Evolutionary conservation across 2,888 invertebrate genomes (phyloP).

Genomic region (Anodontia alba): DNA sequence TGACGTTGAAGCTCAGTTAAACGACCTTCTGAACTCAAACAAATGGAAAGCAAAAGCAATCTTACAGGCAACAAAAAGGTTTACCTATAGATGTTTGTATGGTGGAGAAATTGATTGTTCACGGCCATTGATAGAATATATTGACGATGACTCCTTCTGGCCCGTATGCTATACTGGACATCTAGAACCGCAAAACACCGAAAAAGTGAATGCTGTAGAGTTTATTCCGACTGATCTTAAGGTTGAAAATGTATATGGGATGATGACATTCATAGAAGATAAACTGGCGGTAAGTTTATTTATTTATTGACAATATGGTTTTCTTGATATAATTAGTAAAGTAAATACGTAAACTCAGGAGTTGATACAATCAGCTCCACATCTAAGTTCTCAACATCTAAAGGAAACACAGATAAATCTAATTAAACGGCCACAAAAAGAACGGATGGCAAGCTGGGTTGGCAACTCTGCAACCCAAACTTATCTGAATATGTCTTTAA

Average conservation of each 20-base stretch:
- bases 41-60: conserved; percentile 38
- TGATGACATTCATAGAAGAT: not conserved
- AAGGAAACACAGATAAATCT: too few relatives aligned
- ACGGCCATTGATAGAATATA: conserved; percentile 43
- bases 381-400: too few relatives aligned
- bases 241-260: not conserved
- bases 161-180: conserved; percentile 2
- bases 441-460: too few relatives aligned
- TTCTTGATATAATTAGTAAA: too few relatives aligned
- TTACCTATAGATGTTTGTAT: conserved; percentile 61
- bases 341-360: too few relatives aligned
- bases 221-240: not conserved
- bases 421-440: too few relatives aligned
- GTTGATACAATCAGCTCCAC: too few relatives aligned
- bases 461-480: too few relatives aligned
- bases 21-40: conserved; percentile 14
- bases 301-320: too few relatives aligned
- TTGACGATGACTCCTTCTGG: conserved; percentile 63
- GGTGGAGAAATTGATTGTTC: conserved; percentile 32
- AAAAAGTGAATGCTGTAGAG: not conserved
- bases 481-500: too few relatives aligned
- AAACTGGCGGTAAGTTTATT: not conserved
- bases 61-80: conserved; percentile 51
- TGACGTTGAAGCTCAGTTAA: conserved; percentile 36
- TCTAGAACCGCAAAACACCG: too few relatives aligned